These are phyloP conservation scores for Pyrrhosoma nymphula DNA, from an alignment of 2,888 invertebrate species.

Conservation along the genomic window DNA sequence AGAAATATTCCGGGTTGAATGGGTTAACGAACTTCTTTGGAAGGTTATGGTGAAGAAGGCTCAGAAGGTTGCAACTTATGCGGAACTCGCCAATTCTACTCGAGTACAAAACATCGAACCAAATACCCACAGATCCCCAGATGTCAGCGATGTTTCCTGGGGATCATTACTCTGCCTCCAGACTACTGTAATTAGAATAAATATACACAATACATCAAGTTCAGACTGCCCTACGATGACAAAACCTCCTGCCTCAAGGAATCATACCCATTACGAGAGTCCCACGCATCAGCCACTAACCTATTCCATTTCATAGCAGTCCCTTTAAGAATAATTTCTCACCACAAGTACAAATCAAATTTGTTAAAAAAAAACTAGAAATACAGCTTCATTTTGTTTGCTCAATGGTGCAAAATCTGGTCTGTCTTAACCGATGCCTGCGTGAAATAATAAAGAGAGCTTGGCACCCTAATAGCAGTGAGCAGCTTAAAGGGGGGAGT, in stretches of 20 bases:
- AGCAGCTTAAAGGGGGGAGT: background rate
- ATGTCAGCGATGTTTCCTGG: background rate
- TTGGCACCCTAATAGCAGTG: background rate
- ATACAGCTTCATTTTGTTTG: background rate
- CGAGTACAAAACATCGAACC: too few relatives aligned
- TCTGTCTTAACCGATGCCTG: background rate
- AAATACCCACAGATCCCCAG: too few relatives aligned
- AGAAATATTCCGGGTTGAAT: too few relatives aligned
- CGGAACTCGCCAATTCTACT: too few relatives aligned
- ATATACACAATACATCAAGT: too few relatives aligned
- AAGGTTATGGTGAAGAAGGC: too few relatives aligned
- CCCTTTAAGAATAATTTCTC: background rate
- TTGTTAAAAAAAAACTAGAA: background rate
- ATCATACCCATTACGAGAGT: background rate
- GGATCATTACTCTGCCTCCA: background rate
- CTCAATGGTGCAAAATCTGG: background rate
- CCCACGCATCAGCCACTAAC: background rate
- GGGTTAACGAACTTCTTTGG: too few relatives aligned
- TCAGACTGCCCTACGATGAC: background rate
- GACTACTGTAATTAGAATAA: too few relatives aligned
- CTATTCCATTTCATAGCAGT: background rate
- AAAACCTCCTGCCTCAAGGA: background rate
- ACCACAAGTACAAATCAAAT: background rate
- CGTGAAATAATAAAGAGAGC: background rate
- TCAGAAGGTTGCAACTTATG: too few relatives aligned